A percentile compares a stretch with the other conserved stretches of the same genome.
phyloP scores from a whole-genome alignment of 2,113 vertebrate species.

The Plotosus lineatus region DNA sequence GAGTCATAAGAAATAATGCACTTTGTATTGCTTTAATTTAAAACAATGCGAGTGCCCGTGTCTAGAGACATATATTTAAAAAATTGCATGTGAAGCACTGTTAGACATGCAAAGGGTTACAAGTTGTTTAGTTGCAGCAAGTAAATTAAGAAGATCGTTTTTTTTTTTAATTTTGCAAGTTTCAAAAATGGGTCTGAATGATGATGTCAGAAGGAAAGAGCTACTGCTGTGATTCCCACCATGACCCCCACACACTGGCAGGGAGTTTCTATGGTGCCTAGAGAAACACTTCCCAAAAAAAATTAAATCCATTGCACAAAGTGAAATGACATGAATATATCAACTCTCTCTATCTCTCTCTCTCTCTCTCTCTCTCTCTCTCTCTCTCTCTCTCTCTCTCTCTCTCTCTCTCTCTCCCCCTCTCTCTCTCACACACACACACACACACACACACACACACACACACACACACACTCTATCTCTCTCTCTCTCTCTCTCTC shows the following conservation, averaged over 20 bases:
- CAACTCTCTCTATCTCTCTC: not conserved
- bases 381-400: no score
- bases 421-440: no score
- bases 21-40: not conserved
- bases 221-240: constrained; percentile 12
- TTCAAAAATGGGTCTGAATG: not conserved
- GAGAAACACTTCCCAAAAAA: constrained; percentile 23
- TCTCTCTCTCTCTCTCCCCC: no score
- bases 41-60: not conserved
- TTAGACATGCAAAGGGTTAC: not conserved
- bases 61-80: not conserved
- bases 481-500: no score
- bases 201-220: constrained; percentile 17
- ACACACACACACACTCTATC: not conserved
- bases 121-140: not conserved
- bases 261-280: constrained; percentile 2
- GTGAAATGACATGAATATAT: constrained; percentile 1
- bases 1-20: not conserved
- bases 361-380: not conserved
- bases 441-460: not conserved
- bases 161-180: not conserved
- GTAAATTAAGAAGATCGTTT: not conserved
- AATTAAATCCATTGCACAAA: not conserved
- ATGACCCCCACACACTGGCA: not conserved
- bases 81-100: not conserved